Evolutionary conservation across 2,113 vertebrate genomes (phyloP).

Genomic region (Gorsachius goisagi): DNA sequence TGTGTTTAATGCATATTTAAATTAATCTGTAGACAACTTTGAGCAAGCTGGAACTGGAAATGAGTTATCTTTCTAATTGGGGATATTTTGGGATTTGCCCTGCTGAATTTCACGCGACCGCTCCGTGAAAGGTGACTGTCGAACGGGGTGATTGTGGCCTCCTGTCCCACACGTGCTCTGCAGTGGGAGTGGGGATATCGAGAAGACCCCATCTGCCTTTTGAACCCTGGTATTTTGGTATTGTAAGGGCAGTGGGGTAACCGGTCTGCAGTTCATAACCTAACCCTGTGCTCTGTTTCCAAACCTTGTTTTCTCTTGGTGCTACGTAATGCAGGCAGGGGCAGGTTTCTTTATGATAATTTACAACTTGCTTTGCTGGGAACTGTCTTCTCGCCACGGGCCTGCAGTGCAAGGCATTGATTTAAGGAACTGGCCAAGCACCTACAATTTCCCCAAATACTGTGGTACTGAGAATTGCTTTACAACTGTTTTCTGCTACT

Average conservation of each 20-base stretch:
- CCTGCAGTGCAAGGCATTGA: neutral
- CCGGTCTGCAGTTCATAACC: neutral
- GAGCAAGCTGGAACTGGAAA: constrained; percentile 28
- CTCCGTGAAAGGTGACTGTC: neutral
- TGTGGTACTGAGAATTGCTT: neutral
- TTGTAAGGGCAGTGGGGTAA: neutral
- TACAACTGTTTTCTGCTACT: neutral
- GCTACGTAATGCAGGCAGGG: neutral
- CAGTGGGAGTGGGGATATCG: neutral
- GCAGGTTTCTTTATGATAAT: neutral
- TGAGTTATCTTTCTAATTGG: constrained; percentile 38
- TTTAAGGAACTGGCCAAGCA: neutral
- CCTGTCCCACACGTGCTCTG: accelerated
- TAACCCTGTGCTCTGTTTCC: neutral
- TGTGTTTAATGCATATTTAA: constrained; percentile 52
- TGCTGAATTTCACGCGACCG: neutral
- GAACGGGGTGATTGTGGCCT: neutral
- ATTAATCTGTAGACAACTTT: constrained; percentile 59
- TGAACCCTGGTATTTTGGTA: neutral
- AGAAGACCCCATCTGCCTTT: neutral
- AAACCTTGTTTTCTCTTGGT: neutral
- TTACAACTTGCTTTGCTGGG: neutral
- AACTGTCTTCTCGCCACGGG: neutral
- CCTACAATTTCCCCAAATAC: neutral
- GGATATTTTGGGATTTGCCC: constrained; percentile 23